Conservation (phyloP, 2,113 vertebrate species). For the Hystrix cristata region DNA sequence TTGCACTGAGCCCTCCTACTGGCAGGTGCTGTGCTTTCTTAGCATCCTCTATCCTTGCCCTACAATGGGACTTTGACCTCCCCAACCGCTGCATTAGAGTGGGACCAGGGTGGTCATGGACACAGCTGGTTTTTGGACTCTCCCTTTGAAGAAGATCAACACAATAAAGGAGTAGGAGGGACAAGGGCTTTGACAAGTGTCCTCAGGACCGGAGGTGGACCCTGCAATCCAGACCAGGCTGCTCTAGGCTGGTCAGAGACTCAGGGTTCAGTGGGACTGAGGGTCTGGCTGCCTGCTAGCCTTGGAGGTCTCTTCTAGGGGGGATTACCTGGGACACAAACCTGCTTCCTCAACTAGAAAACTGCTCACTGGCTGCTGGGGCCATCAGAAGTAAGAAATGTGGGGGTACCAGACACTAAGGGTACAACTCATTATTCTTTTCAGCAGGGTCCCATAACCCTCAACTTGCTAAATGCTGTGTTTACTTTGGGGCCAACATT, state of each 20-base stretch:
- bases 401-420: not conserved
- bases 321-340: not conserved
- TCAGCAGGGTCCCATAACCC: not conserved
- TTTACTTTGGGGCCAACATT: not conserved
- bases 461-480: not conserved
- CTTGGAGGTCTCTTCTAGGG: not conserved
- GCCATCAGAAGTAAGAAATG: not conserved
- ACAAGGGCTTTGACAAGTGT: not conserved
- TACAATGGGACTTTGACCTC: not conserved
- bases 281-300: not conserved
- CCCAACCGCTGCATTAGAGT: no score
- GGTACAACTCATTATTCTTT: not conserved
- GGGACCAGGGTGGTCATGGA: not conserved
- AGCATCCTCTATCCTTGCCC: not conserved
- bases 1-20: not conserved
- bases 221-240: not conserved
- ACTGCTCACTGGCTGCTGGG: accelerated
- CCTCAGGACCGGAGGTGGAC: not conserved
- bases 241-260: not conserved
- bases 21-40: not conserved
- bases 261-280: not conserved
- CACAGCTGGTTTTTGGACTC: not conserved
- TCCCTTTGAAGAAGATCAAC: not conserved
- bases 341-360: not conserved
- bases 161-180: not conserved